Base-by-base conservation (phyloP, 1,140 invertebrate species). In the Radopholus similis region DNA sequence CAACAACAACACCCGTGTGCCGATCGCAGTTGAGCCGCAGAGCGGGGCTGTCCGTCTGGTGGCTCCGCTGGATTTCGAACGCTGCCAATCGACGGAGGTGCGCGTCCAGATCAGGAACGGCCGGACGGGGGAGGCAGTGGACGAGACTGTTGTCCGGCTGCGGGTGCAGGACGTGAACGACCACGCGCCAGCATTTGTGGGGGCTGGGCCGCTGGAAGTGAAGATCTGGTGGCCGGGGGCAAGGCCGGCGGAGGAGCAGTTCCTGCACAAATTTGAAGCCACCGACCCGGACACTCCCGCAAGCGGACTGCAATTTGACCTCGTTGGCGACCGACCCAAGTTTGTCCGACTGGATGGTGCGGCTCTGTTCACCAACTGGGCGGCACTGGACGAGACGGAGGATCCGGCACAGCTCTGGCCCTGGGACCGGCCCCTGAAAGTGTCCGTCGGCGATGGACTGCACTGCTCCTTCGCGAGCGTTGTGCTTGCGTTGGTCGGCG, bases 161-260 rank as follows among this genome's bases (percentile, higher is more conserved):
- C 70, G 74, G 4, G 70, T 84, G 11, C 64, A 44, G n/a, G 83
- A 84, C 58, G 75, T 77, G 42, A 83, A 84, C 62, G 83, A 84
- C 68, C 80, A 83, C 44, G 28, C 74, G 9, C 81, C 82, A 35
- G 13, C 18, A 37, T 73, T 76, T 58, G 54, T 60, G 30, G 40
- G 23, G 30, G 2, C 21, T 13, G 30, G 44, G 18, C 69, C 75
- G 18, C 13, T 56, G 18, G 15, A 30, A 34, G 0, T 68, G 6
- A 21, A 8, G 6, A 38, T 68, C 8, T 32, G 28, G 23, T 70
- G 37, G 32, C 35, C 30, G n/a, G 59, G 8, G 26, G 35, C 18
- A 26, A 35, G 37, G 13, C 13, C 47, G 15, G 11, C 26, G n/a
- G 11, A 15, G n/a, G 71, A 42, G 23, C 66, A 81, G 21, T 82